Evolutionary conservation across 2,797 vertebrate species (phyloP), one percentile per base, ranked within the genome.

Genomic region (Microcaecilia unicolor): DNA sequence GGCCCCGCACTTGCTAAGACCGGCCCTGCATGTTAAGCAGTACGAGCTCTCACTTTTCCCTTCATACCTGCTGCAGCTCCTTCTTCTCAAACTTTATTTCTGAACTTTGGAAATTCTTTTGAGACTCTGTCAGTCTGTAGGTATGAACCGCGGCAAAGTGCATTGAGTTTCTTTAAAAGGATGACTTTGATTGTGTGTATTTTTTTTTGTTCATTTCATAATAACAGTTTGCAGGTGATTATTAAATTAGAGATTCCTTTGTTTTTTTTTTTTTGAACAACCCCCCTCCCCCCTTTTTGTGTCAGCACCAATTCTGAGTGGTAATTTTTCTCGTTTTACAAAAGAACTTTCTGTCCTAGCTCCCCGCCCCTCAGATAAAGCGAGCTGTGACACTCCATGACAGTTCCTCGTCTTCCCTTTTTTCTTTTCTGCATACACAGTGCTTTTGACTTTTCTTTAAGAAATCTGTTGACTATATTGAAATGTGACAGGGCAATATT

Each of bases 401-500:
- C 91, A 94, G 83, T 83, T 83, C 88, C 62, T 72, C 74, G 76
- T 61, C 58, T 59, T 75, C 76, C 70, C 60, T 67, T 61, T 68
- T 60, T 67, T 80, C 83, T 85, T 88, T 89, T 87, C 82, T 85
- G 84, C 82, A 84, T 85, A 80, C 83, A 81, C 77, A 76, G 79
- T 81, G 83, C 88, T 89, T 91, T 88, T 85, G 83, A 83, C 83
- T 80, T 85, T 78, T 85, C 84, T 85, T 78, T 70, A 84, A 80
- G 76, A 87, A 85, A 83, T 85, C 78, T 88, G 89, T 91, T 92
- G 88, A 97, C 86, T 92, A 89, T 89, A 91, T 90, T 89, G 87
- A 88, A 86, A 93, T 90, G 91, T 94, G 90, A 93, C 82, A 84
- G 78, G 79, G 81, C 85, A 92, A 91, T 92, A 81, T 89, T 91